These are phyloP conservation scores for Xylota segnis DNA, from an alignment of 2,888 invertebrate species.

Conservation along the genomic window DNA sequence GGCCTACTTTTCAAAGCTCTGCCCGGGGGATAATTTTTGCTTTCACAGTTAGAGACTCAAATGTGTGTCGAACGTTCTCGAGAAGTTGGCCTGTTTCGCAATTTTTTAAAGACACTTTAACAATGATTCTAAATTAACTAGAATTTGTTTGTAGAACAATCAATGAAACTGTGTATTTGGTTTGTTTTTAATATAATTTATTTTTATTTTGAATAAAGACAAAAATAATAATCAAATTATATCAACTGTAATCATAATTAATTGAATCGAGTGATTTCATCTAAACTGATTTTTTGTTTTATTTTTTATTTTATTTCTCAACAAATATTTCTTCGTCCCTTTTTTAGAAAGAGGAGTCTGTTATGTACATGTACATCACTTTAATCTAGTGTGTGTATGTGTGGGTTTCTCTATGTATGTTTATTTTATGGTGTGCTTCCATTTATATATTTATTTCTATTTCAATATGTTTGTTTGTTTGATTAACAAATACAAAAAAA, in stretches of 20 bases:
- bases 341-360: neutral
- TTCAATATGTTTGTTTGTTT: conserved; percentile 19
- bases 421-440: conserved; percentile 8
- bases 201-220: conserved; percentile 65
- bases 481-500: conserved; percentile 35
- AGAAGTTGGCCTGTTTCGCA: no score
- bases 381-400: conserved; percentile 14
- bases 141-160: neutral
- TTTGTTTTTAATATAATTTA: conserved; percentile 62
- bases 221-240: conserved; percentile 68
- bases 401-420: conserved; percentile 24
- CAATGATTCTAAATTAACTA: no score
- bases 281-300: conserved; percentile 30
- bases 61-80: no score
- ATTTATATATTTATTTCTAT: conserved; percentile 20
- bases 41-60: no score
- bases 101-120: no score
- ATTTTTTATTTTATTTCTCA: conserved; percentile 3
- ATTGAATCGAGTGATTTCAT: conserved; percentile 36
- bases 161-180: neutral
- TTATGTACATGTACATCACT: conserved; percentile 56
- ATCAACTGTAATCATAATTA: conserved; percentile 45
- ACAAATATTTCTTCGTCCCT: conserved; percentile 9
- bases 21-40: no score
- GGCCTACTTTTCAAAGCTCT: no score